A percentile compares a stretch with the other conserved stretches of the same genome.
Conservation (phyloP, 2,797 vertebrate genomes). For the Graptemys geographica region DNA sequence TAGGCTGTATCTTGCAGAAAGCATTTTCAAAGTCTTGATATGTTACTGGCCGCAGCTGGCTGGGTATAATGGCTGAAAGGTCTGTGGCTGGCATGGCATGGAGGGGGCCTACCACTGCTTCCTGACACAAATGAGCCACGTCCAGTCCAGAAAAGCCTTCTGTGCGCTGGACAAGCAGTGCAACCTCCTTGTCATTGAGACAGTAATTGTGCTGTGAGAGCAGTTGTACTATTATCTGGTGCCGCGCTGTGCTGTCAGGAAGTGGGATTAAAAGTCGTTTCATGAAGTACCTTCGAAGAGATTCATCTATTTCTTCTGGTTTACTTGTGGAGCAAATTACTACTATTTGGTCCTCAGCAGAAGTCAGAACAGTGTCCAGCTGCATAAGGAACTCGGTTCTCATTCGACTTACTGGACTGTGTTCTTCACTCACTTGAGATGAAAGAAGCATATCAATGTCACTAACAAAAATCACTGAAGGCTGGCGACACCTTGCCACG, state of each 20-base stretch:
- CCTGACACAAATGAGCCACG: slow-evolving; percentile 96
- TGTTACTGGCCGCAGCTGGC: slow-evolving; percentile 95
- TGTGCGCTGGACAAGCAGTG: slow-evolving; percentile 97
- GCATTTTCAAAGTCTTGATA: slow-evolving; percentile 99
- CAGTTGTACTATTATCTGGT: slow-evolving; percentile 99
- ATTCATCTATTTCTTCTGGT: slow-evolving; percentile 98
- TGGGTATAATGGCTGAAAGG: slow-evolving; percentile 93
- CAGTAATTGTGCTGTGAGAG: slow-evolving; percentile 99
- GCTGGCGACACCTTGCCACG: slow-evolving; percentile 96
- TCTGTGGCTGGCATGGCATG: slow-evolving; percentile 93
- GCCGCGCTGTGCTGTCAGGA: slow-evolving; percentile 95
- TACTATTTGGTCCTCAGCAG: slow-evolving; percentile 95
- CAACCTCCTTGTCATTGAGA: slow-evolving; percentile 99
- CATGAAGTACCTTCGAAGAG: slow-evolving; percentile 97
- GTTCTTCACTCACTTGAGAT: slow-evolving; percentile 92
- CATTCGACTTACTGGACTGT: slow-evolving; percentile 93
- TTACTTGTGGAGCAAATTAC: slow-evolving; percentile 99
- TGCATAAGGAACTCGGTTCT: slow-evolving; percentile 98
- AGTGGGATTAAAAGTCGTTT: slow-evolving; percentile 97
- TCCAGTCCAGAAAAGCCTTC: slow-evolving; percentile 99
- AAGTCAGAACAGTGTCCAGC: slow-evolving; percentile 94
- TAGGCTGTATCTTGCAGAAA: slow-evolving; percentile 99
- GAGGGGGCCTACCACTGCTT: slow-evolving; percentile 94
- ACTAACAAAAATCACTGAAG: slow-evolving; percentile 96
- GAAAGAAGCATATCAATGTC: slow-evolving; percentile 97